These are phyloP conservation scores for Syngnathus floridae DNA, from an alignment of 2,113 vertebrate genomes.

Conservation along the genomic window DNA sequence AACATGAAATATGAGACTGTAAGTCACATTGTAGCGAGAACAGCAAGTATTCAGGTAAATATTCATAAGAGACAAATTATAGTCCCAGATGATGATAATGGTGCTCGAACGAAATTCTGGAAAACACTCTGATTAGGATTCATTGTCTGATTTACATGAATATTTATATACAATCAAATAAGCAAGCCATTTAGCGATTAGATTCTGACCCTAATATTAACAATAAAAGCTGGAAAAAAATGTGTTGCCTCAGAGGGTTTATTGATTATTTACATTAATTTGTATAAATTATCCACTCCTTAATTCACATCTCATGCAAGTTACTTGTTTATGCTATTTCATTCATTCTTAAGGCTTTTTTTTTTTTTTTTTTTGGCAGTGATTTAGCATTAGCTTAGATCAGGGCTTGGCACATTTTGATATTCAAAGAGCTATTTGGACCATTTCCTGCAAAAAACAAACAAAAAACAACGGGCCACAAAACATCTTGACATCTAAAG, in stretches of 20 bases:
- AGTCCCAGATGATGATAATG: not conserved
- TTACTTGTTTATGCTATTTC: not conserved
- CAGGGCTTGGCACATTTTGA: too few species aligned
- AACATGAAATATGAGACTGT: not conserved
- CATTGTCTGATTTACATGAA: not conserved
- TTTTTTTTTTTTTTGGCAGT: not conserved
- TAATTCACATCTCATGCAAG: not conserved
- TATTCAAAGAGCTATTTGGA: too few species aligned
- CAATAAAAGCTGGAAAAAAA: not conserved
- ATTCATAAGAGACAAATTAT: not conserved
- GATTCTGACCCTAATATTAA: not conserved
- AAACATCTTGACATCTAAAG: too few species aligned
- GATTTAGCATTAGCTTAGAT: not conserved
- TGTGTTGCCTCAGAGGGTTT: not conserved
- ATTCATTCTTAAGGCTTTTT: not conserved
- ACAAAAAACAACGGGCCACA: too few species aligned
- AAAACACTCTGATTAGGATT: not conserved
- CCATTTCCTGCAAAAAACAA: too few species aligned
- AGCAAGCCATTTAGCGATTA: not conserved
- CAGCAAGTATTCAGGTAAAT: not conserved
- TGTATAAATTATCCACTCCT: conserved; percentile 9
- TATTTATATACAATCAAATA: not conserved
- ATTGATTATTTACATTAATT: not conserved
- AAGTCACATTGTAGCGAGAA: not conserved
- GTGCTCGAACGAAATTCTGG: not conserved